phyloP scores from a whole-genome alignment of 2,888 invertebrate species.

The Drosophila macrospina region DNA sequence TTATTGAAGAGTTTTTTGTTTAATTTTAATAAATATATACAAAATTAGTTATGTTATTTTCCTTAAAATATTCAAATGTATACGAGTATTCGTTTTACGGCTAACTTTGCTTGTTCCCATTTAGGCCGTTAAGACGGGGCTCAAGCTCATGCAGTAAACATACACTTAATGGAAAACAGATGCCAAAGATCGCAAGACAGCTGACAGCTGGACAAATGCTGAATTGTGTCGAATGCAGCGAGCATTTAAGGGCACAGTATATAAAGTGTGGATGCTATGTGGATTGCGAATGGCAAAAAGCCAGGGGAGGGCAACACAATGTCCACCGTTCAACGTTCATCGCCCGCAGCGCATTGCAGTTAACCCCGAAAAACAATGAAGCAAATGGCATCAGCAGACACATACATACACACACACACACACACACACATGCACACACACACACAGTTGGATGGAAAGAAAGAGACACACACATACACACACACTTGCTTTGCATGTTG shows the following conservation, averaged over 20 bases:
- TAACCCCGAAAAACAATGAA: constrained; percentile 79
- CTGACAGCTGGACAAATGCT: constrained; percentile 6
- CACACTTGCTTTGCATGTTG: constrained; percentile 45
- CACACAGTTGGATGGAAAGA: background rate
- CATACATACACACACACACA: constrained; percentile 6
- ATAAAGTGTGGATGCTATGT: constrained; percentile 14
- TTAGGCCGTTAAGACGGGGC: no score
- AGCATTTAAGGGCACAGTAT: background rate
- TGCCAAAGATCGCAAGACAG: background rate
- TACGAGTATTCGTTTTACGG: no score
- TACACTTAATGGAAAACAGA: no score
- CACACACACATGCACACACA: background rate
- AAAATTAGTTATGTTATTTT: no score
- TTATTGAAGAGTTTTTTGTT: no score
- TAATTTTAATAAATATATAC: no score
- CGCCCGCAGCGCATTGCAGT: constrained; percentile 78
- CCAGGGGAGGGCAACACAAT: background rate
- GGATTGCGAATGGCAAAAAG: constrained; percentile 20
- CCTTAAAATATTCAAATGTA: no score
- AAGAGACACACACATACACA: background rate
- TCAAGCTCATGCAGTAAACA: no score
- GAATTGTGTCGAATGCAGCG: background rate
- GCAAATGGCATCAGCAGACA: constrained; percentile 59
- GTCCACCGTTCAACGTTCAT: constrained; percentile 10
- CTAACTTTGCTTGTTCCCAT: no score